These are phyloP conservation scores for Cyprinodon diabolis DNA, from an alignment of 2,797 vertebrate species.

Conservation along the genomic window DNA sequence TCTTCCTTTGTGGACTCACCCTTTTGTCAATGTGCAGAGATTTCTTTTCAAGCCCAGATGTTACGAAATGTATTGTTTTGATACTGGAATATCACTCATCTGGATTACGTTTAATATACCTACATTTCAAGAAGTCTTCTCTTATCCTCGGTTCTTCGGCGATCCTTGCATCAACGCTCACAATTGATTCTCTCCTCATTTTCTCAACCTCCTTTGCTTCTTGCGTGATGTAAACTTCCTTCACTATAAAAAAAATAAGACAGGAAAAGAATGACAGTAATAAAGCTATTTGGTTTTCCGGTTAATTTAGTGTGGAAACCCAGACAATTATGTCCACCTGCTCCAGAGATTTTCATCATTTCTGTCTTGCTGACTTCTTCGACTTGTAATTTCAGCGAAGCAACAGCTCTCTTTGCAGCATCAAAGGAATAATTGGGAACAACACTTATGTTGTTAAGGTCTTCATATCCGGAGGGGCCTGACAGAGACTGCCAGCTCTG, in stretches of 20 bases:
- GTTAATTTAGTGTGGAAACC: background rate
- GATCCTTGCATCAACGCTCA: slow-evolving; percentile 42
- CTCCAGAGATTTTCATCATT: slow-evolving; percentile 73
- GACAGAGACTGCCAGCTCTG: slow-evolving; percentile 84
- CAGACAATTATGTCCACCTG: slow-evolving; percentile 63
- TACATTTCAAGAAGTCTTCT: slow-evolving; percentile 81
- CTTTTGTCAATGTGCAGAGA: slow-evolving; percentile 6
- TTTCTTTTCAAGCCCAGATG: slow-evolving; percentile 1
- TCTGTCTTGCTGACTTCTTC: slow-evolving; percentile 80
- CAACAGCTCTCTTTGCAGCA: slow-evolving; percentile 78
- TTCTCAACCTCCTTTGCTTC: slow-evolving; percentile 52
- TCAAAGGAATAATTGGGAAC: slow-evolving; percentile 79
- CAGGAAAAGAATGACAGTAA: slow-evolving; percentile 2
- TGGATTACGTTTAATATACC: slow-evolving; percentile 34
- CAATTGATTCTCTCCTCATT: slow-evolving; percentile 66
- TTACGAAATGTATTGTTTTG: background rate
- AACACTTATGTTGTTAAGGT: slow-evolving; percentile 76
- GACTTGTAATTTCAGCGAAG: slow-evolving; percentile 74
- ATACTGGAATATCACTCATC: background rate
- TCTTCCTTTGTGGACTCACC: slow-evolving; percentile 15
- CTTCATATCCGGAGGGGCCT: slow-evolving; percentile 83
- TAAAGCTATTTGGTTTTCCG: background rate
- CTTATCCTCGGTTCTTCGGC: slow-evolving; percentile 54
- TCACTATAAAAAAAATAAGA: slow-evolving; percentile 63
- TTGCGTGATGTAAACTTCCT: slow-evolving; percentile 79